Conservation (phyloP, 2,888 invertebrate genomes). For the Thereva unica region DNA sequence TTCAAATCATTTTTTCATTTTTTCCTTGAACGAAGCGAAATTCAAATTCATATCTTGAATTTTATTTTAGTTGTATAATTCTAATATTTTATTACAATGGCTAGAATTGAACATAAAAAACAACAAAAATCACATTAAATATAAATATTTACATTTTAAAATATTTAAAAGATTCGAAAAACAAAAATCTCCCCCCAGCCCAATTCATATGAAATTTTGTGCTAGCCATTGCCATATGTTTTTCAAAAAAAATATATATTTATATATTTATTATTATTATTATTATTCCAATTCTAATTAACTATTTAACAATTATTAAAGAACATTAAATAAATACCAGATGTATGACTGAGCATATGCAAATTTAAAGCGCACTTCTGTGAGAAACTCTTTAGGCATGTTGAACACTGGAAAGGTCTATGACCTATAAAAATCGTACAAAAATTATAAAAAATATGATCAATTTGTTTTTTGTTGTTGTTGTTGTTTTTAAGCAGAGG, state of each 20-base stretch:
- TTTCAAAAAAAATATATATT: constrained; percentile 8
- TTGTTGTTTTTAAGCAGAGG: constrained; percentile 18
- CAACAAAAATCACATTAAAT: no score
- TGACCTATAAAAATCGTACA: constrained; percentile 48
- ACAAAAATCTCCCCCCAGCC: neutral
- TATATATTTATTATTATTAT: no score
- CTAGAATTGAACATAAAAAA: neutral
- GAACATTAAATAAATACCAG: constrained; percentile 41
- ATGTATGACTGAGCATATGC: constrained; percentile 64
- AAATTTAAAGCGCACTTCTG: constrained; percentile 66
- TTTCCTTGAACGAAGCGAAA: constrained; percentile 3
- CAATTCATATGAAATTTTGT: neutral
- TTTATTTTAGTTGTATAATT: constrained; percentile 9
- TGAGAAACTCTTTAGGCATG: constrained; percentile 65
- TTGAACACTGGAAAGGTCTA: constrained; percentile 64
- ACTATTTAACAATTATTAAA: constrained; percentile 11
- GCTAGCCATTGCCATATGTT: constrained; percentile 23
- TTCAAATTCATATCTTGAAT: constrained; percentile 42
- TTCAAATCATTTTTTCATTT: neutral
- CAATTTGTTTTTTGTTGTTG: no score
- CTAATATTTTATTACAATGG: neutral
- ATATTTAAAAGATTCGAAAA: constrained; percentile 9
- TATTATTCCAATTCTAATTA: constrained; percentile 3
- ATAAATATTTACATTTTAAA: no score
- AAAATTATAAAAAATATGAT: constrained; percentile 27